phyloP scores from a whole-genome alignment of 37 sponge, comb jelly and placozoan genomes.

The Cladorhizidae sp. region DNA sequence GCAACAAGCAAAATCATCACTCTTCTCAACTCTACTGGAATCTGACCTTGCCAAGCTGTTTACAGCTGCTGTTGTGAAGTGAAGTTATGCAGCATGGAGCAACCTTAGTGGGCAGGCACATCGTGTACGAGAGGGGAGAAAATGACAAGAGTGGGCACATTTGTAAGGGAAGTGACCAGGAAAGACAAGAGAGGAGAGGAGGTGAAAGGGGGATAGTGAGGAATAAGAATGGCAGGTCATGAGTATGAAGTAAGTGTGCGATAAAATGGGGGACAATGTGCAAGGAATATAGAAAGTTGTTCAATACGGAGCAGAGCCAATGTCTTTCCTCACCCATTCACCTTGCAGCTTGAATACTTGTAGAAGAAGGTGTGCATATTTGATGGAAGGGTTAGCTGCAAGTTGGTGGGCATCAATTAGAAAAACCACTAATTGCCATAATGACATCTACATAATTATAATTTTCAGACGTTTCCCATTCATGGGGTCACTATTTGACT shows the following conservation, averaged over 20 bases:
- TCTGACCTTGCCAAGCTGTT: constrained; percentile 90
- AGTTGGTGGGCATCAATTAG: constrained; percentile 18
- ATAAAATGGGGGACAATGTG: too few relatives aligned
- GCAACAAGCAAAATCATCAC: not conserved
- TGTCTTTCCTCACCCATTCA: constrained; percentile 83
- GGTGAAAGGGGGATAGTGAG: too few relatives aligned
- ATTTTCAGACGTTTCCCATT: constrained; percentile 92
- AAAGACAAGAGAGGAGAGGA: too few relatives aligned
- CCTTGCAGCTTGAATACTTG: constrained; percentile 99
- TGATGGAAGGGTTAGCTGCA: constrained; percentile 77
- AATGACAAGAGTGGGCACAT: too few relatives aligned
- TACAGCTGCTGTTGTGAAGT: constrained; percentile 97
- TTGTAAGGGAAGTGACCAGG: too few relatives aligned
- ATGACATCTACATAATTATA: constrained; percentile 61
- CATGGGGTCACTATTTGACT: constrained; percentile 90
- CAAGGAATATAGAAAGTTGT: not conserved
- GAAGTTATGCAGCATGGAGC: constrained; percentile 98
- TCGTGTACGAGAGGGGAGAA: not conserved
- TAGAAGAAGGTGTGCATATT: constrained; percentile 96
- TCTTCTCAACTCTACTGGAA: not conserved
- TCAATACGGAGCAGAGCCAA: not conserved
- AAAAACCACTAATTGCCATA: not conserved
- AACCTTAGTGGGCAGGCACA: constrained; percentile 54
- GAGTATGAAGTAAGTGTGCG: too few relatives aligned
- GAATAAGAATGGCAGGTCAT: too few relatives aligned